phyloP scores from a whole-genome alignment of 1,140 invertebrate species.

The Rhagoletis pomonella region DNA sequence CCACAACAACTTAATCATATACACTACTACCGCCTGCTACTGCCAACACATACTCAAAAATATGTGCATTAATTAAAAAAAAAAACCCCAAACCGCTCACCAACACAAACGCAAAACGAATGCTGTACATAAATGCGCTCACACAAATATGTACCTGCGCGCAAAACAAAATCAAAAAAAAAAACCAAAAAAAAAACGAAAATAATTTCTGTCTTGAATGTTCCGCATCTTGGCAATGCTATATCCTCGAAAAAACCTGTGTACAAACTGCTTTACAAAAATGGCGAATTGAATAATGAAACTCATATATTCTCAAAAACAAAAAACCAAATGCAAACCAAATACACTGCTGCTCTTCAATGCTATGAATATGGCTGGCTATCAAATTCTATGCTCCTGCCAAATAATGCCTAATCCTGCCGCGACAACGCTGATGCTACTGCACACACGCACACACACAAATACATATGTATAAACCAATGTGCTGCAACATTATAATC shows the following conservation, averaged over 20 bases:
- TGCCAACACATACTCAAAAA: not conserved
- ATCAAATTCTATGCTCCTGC: not conserved
- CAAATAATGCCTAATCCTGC: conserved; percentile 14
- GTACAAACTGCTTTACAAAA: conserved; percentile 18
- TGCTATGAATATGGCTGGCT: not conserved
- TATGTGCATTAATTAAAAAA: not conserved
- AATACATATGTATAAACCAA: too few relatives aligned
- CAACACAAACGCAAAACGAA: not conserved
- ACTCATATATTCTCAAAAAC: not conserved
- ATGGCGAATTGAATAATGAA: not conserved
- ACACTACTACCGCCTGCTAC: not conserved
- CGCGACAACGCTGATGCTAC: not conserved
- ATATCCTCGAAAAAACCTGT: not conserved
- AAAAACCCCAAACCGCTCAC: not conserved
- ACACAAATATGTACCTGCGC: not conserved
- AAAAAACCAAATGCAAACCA: too few relatives aligned
- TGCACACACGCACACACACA: not conserved
- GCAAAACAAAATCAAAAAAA: not conserved
- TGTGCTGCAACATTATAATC: too few relatives aligned
- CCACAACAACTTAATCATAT: conserved; percentile 4
- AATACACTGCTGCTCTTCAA: not conserved
- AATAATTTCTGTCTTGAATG: not conserved
- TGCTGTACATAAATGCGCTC: not conserved
- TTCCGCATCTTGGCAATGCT: not conserved
- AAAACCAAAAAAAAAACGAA: not conserved